Evolutionary conservation across 2,113 vertebrate genomes (phyloP).

Genomic region (Myotis brandtii): DNA sequence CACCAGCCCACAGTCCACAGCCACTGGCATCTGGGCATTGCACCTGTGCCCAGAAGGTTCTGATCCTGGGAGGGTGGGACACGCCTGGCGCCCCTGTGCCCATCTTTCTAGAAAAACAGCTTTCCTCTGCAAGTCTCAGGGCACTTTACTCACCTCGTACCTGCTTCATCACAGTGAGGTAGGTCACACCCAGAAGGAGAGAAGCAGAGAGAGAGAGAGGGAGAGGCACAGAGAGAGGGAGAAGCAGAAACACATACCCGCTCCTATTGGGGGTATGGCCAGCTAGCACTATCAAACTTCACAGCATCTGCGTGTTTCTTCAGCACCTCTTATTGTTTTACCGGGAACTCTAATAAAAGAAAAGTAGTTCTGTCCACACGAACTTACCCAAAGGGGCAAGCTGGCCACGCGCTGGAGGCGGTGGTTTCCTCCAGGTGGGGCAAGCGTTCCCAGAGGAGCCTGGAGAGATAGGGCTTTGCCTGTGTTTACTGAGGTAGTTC

Average conservation of each 20-base stretch:
- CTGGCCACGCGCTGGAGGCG: accelerated
- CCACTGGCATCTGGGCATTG: not conserved
- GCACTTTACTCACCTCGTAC: not conserved
- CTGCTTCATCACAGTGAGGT: not conserved
- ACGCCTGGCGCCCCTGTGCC: accelerated
- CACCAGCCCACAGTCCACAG: not conserved
- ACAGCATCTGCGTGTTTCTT: not conserved
- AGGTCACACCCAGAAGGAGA: not conserved
- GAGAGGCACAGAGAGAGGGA: too few relatives aligned
- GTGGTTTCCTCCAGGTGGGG: not conserved
- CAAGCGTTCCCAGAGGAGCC: accelerated
- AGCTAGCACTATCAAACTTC: not conserved
- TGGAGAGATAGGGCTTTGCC: accelerated
- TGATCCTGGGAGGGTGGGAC: accelerated
- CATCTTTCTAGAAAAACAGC: not conserved
- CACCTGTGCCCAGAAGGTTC: not conserved
- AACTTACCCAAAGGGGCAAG: not conserved
- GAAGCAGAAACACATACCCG: not conserved
- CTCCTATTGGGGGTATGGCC: not conserved
- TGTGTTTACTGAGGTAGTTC: constrained; percentile 27
- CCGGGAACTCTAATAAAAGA: not conserved
- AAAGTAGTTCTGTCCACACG: not conserved
- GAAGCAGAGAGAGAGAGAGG: too few relatives aligned
- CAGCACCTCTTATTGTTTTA: not conserved
- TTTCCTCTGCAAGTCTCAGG: not conserved